Base-by-base conservation (phyloP, 2,797 vertebrate species). In the Enteromius mattozi region DNA sequence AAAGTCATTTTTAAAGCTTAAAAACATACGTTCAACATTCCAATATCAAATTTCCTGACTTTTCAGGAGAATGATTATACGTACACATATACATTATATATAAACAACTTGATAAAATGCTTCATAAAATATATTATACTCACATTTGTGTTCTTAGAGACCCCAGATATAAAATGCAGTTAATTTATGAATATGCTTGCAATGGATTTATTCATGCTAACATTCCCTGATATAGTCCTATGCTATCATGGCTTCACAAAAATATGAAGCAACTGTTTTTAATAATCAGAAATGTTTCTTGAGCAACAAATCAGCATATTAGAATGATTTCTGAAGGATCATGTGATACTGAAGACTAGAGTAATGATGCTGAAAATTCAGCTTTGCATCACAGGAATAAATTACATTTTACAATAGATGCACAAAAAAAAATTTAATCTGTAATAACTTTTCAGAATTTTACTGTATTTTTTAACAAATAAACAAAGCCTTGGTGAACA, bases 301-400 rank as follows among this genome's bases (percentile, higher is more conserved):
- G 24, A 30, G 27, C 13, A 30, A 27, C 13, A 27, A 13, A 14
- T 24, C 37, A 6, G 5, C 35, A 69, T 24, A 42, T 42, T 7
- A 70, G 6, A 27, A 70, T 16, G 14, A 65, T 65, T 65, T 63
- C 61, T 63, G 59, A 40, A n/a, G 66, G 40, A 68, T 68, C 68
- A 27, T 45, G 69, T 16, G 69, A 71, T n/a, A 5, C 42, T 47
- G 42, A 47, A 72, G 42, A 71, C 42, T 71, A n/a, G 14, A 47
- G 14, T 3, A 72, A 19, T 30, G 16, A 33, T 49, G 27, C 45
- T 74, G 70, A 51, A 33, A 33, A 74, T 51, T 0, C 16, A 51
- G 45, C 45, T 49, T 21, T 12, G 16, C n/a, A 21, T 6, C 16
- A 33, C 8, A 72, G 42, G 0, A 74, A 51, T 74, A 49, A 21